Evolutionary conservation across 2,113 vertebrate species (phyloP), one percentile per base, ranked within the genome.

Genomic region (Heteronetta atricapilla): DNA sequence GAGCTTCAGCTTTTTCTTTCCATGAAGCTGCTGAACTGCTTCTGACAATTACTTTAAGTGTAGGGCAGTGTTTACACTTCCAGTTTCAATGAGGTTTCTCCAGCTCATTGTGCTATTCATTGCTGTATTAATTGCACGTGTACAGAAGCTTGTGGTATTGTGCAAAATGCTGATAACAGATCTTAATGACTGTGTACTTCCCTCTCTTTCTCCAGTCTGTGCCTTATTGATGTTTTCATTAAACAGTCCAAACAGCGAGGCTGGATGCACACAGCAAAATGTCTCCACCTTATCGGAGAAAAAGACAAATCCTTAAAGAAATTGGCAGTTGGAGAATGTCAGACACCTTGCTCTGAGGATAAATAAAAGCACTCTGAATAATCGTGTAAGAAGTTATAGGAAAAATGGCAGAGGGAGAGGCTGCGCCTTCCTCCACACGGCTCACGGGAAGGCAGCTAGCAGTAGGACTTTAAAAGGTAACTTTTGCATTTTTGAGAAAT

Each of bases 211-310:
- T n/a, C 67, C 63, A 1, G 17, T 63, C 82, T 13, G 22, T 75
- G 68, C 59, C 46, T 94, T 93, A 95, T 80, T 94, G 93, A 91
- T 90, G 73, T 70, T 78, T 86, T 91, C 91, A 95, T 95, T 96
- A 96, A 95, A 75, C 34, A 72, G 68, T 29, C 85, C 75, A 88
- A 94, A 53, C 52, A 88, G 53, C 3, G 11, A 87, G 85, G 34
- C 88, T 88, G 85, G 75, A 60, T 72, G 64, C 72, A 83, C 79
- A 36, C n/a, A 86, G 64, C 85, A 81, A 90, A 92, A 83, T 62
- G 48, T 73, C 93, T 95, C 66, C 44, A 68, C 94, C 89, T 83
- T 88, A 62, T 31, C 1, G 0, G 64, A 81, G 80, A 79, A 88
- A 91, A 86, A 90, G 21, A 29, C 89, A 95, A 50, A 53, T 15